phyloP scores from a whole-genome alignment of 1,140 invertebrate genomes.

The Drosophila subobscura region DNA sequence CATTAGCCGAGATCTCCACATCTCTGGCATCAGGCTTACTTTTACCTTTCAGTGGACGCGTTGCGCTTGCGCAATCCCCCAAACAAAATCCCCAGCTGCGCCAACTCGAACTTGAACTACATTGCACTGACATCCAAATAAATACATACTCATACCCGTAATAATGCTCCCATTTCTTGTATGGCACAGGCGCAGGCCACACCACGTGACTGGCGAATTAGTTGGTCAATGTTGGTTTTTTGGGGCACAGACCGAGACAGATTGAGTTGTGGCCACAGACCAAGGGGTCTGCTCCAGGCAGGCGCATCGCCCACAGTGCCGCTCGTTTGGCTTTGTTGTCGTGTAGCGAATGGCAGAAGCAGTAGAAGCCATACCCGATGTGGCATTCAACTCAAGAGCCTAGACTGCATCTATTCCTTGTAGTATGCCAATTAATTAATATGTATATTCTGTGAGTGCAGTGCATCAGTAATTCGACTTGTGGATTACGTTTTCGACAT shows the following conservation, averaged over 20 bases:
- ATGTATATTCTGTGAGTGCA: not conserved
- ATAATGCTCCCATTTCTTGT: conserved; percentile 61
- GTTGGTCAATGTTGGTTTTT: conserved; percentile 61
- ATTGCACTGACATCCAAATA: conserved; percentile 69
- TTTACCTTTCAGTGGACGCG: conserved; percentile 32
- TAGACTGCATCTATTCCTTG: not conserved
- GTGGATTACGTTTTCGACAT: not conserved
- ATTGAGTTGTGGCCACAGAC: conserved; percentile 30
- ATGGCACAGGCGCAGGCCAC: conserved; percentile 53
- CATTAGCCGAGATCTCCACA: not conserved
- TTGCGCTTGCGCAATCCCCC: conserved; percentile 46
- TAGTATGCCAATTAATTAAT: not conserved
- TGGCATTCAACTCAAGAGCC: not conserved
- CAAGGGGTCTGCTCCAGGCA: conserved; percentile 63
- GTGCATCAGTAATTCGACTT: conserved; percentile 23
- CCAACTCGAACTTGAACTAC: conserved; percentile 75
- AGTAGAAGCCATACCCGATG: conserved; percentile 6
- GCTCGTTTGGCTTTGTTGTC: conserved; percentile 61
- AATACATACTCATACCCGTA: conserved; percentile 47
- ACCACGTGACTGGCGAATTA: conserved; percentile 75
- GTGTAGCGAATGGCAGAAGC: conserved; percentile 25
- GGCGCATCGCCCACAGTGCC: conserved; percentile 70
- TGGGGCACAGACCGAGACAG: conserved; percentile 56
- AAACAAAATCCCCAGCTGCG: conserved; percentile 48
- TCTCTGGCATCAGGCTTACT: conserved; percentile 12